Conservation (phyloP, 2,888 invertebrate species). For the Conchocele bisecta region DNA sequence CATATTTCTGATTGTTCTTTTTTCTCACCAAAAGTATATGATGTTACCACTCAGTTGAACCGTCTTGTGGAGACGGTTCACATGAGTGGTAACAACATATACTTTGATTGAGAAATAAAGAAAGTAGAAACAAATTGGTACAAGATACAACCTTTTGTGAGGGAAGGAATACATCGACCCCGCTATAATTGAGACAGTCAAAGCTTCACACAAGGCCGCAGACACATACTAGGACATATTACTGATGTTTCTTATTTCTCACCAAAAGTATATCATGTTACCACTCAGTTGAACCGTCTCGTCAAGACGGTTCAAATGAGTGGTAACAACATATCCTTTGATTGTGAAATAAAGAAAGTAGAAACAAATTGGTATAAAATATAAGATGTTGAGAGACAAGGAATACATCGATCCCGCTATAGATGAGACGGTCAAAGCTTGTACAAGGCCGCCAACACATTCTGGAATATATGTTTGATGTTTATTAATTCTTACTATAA, state of each 20-base stretch:
- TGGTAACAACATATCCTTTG: no score
- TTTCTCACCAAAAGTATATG: not conserved
- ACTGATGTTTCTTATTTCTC: not conserved
- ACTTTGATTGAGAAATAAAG: no score
- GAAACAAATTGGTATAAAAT: no score
- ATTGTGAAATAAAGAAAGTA: no score
- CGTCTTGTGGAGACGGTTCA: no score
- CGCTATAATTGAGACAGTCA: conserved; percentile 64
- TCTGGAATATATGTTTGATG: not conserved
- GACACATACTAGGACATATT: not conserved
- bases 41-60: no score
- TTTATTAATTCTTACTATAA: not conserved
- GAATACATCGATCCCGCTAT: conserved; percentile 67
- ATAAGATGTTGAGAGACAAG: conserved; percentile 62
- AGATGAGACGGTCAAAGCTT: conserved; percentile 66
- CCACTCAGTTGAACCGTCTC: no score
- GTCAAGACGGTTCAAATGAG: no score
- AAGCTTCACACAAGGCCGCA: conserved; percentile 30
- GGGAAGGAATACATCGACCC: conserved; percentile 74
- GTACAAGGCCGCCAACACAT: conserved; percentile 8
- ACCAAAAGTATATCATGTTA: not conserved
- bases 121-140: no score
- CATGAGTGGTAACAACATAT: no score
- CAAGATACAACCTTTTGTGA: no score
- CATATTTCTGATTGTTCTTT: not conserved